Conservation (phyloP, 2,797 vertebrate species). For the Leuciscus waleckii region DNA sequence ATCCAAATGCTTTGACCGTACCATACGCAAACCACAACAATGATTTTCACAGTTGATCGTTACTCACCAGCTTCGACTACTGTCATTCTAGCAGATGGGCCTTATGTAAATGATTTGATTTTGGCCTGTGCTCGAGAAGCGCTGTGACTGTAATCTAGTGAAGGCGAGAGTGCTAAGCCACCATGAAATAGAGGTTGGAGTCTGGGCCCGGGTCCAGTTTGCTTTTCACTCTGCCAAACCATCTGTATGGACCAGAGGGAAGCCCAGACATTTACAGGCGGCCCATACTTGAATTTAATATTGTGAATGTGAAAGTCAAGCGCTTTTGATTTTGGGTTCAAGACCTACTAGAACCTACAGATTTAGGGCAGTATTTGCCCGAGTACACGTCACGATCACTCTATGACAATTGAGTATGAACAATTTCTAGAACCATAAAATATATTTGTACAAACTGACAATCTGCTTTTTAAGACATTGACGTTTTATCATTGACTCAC, state of each 20-base stretch:
- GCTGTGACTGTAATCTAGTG: slow-evolving; percentile 75
- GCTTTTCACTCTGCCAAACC: slow-evolving; percentile 82
- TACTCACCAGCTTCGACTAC: slow-evolving; percentile 47
- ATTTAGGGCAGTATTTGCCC: slow-evolving; percentile 28
- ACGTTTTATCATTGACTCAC: too few relatives aligned
- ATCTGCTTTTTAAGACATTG: background rate
- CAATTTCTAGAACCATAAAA: slow-evolving; percentile 37
- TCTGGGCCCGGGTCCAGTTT: slow-evolving; percentile 81
- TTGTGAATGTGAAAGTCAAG: slow-evolving; percentile 66
- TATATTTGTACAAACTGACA: background rate
- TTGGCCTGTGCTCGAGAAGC: slow-evolving; percentile 60
- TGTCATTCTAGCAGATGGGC: slow-evolving; percentile 50
- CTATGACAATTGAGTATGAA: background rate
- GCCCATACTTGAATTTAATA: slow-evolving; percentile 70
- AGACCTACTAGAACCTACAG: slow-evolving; percentile 58
- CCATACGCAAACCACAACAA: slow-evolving; percentile 38
- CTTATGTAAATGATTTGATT: slow-evolving; percentile 56
- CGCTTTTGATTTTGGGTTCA: slow-evolving; percentile 63
- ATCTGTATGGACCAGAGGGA: slow-evolving; percentile 76
- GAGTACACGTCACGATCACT: slow-evolving; percentile 13
- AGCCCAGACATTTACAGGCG: slow-evolving; percentile 68
- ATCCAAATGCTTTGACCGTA: slow-evolving; percentile 45
- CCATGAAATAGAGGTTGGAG: slow-evolving; percentile 82
- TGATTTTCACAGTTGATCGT: slow-evolving; percentile 57
- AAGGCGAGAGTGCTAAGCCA: slow-evolving; percentile 81